Evolutionary conservation across 1,140 invertebrate species (phyloP).

Genomic region (Zaprionus ghesquierei): DNA sequence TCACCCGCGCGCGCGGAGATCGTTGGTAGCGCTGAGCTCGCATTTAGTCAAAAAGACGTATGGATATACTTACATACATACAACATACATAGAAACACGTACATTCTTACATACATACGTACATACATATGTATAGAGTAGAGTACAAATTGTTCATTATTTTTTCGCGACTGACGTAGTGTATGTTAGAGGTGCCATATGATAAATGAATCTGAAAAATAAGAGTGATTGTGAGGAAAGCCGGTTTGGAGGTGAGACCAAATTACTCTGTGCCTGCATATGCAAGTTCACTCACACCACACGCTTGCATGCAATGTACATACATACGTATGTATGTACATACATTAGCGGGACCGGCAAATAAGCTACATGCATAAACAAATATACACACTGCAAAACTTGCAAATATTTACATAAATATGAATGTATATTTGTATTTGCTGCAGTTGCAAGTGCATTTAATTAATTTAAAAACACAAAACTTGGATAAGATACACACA

Average conservation of each 20-base stretch:
- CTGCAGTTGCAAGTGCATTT: background rate
- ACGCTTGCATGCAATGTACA: background rate
- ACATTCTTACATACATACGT: background rate
- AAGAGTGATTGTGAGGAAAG: constrained; percentile 24
- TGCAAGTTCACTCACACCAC: background rate
- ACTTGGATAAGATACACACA: background rate
- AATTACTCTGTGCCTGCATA: constrained; percentile 1
- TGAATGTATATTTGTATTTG: background rate
- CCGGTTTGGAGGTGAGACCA: constrained; percentile 37
- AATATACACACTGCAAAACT: background rate
- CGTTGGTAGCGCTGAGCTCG: constrained; percentile 22
- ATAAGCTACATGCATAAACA: too few species aligned
- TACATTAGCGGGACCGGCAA: constrained; percentile 26
- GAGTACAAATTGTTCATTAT: constrained; percentile 18
- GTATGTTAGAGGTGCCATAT: constrained; percentile 31
- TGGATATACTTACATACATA: background rate
- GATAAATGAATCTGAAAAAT: constrained; percentile 35
- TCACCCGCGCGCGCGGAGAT: constrained; percentile 47
- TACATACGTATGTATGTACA: too few species aligned
- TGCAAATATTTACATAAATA: background rate
- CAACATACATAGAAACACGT: background rate
- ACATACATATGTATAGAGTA: background rate
- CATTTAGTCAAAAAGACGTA: constrained; percentile 13
- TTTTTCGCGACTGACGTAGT: constrained; percentile 24
- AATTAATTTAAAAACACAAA: background rate